These are phyloP conservation scores for Hydrolagus affinis DNA, from an alignment of 2,113 vertebrate species.

Conservation along the genomic window DNA sequence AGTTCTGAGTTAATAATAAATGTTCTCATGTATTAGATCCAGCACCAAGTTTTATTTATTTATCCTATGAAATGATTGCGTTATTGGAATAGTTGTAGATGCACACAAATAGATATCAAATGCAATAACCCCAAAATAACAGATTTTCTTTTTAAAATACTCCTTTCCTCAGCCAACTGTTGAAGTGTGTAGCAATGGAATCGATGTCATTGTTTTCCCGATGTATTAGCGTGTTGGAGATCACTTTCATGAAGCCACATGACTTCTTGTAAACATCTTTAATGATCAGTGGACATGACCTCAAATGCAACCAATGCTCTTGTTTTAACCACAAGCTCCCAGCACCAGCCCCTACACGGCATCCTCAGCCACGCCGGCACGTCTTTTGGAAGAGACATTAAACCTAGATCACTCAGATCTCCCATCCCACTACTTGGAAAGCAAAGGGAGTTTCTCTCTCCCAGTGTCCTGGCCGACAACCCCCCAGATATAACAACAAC, in stretches of 20 bases:
- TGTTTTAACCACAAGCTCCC: background rate
- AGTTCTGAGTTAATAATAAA: conserved; percentile 7
- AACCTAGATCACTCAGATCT: too few species aligned
- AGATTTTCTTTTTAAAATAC: background rate
- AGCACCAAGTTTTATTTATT: background rate
- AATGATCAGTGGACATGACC: background rate
- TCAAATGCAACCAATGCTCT: background rate
- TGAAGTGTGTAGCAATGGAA: background rate
- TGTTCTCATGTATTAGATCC: conserved; percentile 7
- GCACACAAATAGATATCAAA: background rate
- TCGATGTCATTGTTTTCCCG: background rate
- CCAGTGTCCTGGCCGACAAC: too few species aligned
- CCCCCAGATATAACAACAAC: too few species aligned
- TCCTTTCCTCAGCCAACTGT: background rate
- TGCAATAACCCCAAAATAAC: background rate
- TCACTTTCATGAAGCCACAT: conserved; percentile 5
- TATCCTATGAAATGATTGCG: background rate
- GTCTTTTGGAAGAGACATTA: too few species aligned
- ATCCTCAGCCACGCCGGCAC: too few species aligned
- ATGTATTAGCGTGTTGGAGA: background rate
- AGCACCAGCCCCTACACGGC: background rate
- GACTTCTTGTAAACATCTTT: background rate
- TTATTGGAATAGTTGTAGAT: background rate
- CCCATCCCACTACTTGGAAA: too few species aligned
- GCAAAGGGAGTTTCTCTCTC: too few species aligned